Percentiles rank a stretch among this genome's conserved stretches.
Conservation (phyloP, 2,113 vertebrate species). For the Henicopernis longicauda region DNA sequence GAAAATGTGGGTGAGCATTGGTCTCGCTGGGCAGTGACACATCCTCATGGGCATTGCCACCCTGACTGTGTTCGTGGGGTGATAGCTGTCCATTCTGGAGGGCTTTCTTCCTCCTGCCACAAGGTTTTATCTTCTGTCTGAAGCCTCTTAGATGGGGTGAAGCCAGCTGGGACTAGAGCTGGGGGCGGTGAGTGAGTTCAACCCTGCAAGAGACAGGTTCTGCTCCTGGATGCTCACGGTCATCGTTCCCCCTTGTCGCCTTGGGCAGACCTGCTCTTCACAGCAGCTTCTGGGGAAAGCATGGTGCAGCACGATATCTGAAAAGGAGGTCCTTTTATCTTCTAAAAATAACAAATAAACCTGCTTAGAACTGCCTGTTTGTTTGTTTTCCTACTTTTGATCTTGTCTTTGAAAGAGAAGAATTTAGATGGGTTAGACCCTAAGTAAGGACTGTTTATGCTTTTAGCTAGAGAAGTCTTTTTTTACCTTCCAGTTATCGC, state of each 20-base stretch:
- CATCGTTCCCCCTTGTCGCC: rapidly evolving
- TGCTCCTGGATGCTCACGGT: background rate
- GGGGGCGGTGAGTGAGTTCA: background rate
- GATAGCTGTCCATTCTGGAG: background rate
- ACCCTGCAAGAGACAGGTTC: background rate
- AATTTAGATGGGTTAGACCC: background rate
- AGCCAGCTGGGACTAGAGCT: background rate
- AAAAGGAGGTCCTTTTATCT: background rate
- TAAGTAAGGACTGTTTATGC: background rate
- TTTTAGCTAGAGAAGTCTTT: background rate
- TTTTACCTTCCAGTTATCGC: background rate
- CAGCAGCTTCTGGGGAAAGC: background rate
- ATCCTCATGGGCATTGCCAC: background rate
- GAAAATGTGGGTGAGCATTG: rapidly evolving
- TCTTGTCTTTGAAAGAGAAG: background rate
- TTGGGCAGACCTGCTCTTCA: background rate
- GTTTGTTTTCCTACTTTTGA: background rate
- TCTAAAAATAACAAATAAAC: background rate
- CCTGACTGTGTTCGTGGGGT: background rate
- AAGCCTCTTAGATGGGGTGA: background rate
- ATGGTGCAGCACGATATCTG: background rate
- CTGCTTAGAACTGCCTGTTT: background rate
- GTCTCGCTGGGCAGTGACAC: background rate
- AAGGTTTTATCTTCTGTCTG: background rate
- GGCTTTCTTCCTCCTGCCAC: background rate